Percentiles rank a stretch among this genome's conserved stretches.
Evolutionary conservation across 2,797 vertebrate genomes (phyloP).

Genomic region (Pseudotriccus pelzelni): DNA sequence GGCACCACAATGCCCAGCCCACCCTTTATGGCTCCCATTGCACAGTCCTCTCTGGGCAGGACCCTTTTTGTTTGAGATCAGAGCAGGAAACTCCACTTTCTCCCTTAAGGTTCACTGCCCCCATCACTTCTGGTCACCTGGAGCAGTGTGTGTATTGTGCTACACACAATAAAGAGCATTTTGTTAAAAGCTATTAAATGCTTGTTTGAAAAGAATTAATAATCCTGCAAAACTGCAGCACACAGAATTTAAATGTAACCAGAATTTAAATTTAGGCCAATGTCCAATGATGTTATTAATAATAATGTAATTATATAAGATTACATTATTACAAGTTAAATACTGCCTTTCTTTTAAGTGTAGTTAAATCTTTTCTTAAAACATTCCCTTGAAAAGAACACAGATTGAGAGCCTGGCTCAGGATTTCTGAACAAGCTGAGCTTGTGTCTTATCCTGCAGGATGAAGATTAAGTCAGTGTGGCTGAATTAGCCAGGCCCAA

Average conservation of each 20-base stretch:
- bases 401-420: background rate
- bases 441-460: background rate
- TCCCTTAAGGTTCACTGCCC: constrained; percentile 77
- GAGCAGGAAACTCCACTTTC: constrained; percentile 54
- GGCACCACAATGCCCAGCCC: constrained; percentile 86
- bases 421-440: background rate
- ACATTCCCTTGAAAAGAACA: background rate
- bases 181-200: background rate
- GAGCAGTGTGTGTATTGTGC: constrained; percentile 61
- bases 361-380: background rate
- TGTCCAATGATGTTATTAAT: background rate
- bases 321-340: background rate
- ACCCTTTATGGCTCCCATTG: constrained; percentile 87
- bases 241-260: background rate
- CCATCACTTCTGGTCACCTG: constrained; percentile 85
- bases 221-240: background rate
- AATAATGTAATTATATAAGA: background rate
- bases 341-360: background rate
- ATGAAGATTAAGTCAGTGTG: background rate
- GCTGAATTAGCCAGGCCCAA: background rate
- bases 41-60: constrained; percentile 79
- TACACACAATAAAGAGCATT: background rate
- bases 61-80: constrained; percentile 72
- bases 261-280: background rate
- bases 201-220: background rate